Conservation (phyloP, 2,113 vertebrate genomes). For the Notarius quadriscutis region DNA sequence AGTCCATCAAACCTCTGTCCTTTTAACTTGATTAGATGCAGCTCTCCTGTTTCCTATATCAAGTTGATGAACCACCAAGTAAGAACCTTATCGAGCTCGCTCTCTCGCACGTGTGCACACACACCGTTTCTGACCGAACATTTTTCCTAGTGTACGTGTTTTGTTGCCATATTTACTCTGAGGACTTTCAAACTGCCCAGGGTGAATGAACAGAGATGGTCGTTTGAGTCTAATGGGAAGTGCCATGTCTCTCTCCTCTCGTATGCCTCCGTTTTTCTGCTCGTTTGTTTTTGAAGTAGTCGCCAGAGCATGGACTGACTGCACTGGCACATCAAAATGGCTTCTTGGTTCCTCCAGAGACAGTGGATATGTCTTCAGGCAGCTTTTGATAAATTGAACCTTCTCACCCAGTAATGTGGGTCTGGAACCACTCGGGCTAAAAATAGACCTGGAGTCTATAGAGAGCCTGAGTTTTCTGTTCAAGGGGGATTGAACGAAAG, state of each 20-base stretch:
- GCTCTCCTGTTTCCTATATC: slow-evolving; percentile 18
- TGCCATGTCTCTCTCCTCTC: slow-evolving; percentile 5
- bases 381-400: slow-evolving; percentile 30
- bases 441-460: slow-evolving; percentile 8
- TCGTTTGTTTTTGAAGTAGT: background rate
- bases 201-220: slow-evolving; percentile 1
- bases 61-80: slow-evolving; percentile 24
- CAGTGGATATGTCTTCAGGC: background rate
- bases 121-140: background rate
- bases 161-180: background rate
- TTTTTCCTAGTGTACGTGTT: background rate
- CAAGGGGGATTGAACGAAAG: background rate
- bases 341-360: slow-evolving; percentile 2
- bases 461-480: background rate
- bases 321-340: slow-evolving; percentile 11
- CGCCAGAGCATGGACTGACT: background rate
- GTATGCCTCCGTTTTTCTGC: background rate
- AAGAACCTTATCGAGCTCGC: slow-evolving; percentile 13
- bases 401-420: slow-evolving; percentile 7
- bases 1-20: slow-evolving; percentile 24
- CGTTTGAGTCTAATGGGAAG: background rate
- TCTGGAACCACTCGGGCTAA: slow-evolving; percentile 24
- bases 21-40: slow-evolving; percentile 43
- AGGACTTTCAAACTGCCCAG: background rate
- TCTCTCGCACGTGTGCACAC: background rate